Evolutionary conservation across 2,797 vertebrate species (phyloP).

Genomic region (Glossophaga mutica): DNA sequence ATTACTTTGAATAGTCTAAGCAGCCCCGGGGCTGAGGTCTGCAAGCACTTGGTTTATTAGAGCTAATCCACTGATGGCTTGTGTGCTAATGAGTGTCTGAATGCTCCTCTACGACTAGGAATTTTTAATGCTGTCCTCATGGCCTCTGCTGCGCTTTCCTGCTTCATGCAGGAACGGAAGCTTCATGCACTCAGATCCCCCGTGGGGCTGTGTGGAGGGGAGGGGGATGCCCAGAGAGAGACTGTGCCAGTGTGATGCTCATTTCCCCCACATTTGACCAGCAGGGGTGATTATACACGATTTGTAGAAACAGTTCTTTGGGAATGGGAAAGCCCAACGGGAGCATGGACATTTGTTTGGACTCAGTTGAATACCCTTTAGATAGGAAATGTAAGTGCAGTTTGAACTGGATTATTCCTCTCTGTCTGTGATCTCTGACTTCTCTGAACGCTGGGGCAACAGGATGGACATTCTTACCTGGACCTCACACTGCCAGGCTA

Average conservation of each 20-base stretch:
- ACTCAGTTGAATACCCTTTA: background rate
- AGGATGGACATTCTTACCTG: background rate
- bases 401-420: constrained; percentile 28
- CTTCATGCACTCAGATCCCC: constrained; percentile 25
- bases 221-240: background rate
- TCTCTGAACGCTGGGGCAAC: background rate
- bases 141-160: constrained; percentile 33
- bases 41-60: constrained; percentile 44
- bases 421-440: background rate
- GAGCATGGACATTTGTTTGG: background rate
- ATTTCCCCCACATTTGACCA: constrained; percentile 20
- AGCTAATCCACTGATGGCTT: constrained; percentile 41
- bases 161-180: constrained; percentile 32
- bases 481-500: background rate
- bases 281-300: background rate
- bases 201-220: background rate
- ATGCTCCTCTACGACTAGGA: constrained; percentile 38
- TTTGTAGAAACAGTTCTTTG: constrained; percentile 27
- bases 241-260: background rate
- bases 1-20: constrained; percentile 11
- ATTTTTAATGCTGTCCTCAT: constrained; percentile 43
- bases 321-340: background rate
- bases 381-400: background rate
- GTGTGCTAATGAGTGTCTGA: constrained; percentile 54
- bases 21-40: background rate